phyloP scores from a whole-genome alignment of 92 coral and sea anemone species.

The Actinernus sp. region DNA sequence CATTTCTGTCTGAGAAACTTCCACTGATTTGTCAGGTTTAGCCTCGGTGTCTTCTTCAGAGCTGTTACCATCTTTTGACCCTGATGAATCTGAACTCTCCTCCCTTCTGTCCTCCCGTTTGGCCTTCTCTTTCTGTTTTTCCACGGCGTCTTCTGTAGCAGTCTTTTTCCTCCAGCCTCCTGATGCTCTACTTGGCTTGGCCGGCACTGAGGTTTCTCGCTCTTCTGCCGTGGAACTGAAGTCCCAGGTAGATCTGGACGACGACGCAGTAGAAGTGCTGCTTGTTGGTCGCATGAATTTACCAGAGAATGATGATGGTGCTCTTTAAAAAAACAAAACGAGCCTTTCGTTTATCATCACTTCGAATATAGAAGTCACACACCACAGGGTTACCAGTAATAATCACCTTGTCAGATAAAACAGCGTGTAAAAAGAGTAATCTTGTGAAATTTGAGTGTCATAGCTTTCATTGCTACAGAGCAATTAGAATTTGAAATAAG shows the following conservation, averaged over 20 bases:
- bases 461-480: no score
- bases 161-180: conserved; percentile 92
- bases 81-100: conserved; percentile 19
- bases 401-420: no score
- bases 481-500: no score
- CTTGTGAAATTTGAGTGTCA: no score
- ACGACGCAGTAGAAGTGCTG: conserved; percentile 26
- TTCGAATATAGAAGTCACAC: no score
- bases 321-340: conserved; percentile 3
- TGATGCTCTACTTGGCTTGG: conserved; percentile 45
- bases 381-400: no score
- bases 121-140: conserved; percentile 16
- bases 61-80: conserved; percentile 1
- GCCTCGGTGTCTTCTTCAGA: conserved; percentile 13
- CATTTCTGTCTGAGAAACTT: not conserved
- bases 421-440: no score
- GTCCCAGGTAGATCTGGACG: conserved; percentile 55
- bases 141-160: conserved; percentile 17
- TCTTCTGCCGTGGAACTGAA: conserved; percentile 23
- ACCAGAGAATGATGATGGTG: conserved; percentile 36
- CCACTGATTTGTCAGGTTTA: conserved; percentile 13
- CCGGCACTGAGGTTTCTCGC: not conserved
- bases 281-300: conserved; percentile 79
- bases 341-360: no score
- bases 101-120: conserved; percentile 16